phyloP scores from a whole-genome alignment of 2,113 vertebrate genomes.

The Procavia capensis region DNA sequence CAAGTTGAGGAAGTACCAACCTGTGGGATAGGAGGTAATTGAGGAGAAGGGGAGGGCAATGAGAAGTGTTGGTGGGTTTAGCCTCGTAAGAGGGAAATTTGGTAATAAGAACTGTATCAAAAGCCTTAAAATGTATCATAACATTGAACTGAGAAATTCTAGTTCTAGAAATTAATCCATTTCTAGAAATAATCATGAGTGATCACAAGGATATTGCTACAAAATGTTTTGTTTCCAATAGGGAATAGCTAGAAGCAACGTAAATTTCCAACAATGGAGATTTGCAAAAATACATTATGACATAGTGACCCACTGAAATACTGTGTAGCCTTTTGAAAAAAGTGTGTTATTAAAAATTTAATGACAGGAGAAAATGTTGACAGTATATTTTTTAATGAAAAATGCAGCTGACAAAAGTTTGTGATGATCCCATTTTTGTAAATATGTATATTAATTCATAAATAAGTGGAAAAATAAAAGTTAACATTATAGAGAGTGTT shows the following conservation, averaged over 20 bases:
- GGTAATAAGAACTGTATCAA: slow-evolving; percentile 69
- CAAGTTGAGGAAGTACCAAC: too few relatives aligned
- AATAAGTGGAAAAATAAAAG: slow-evolving; percentile 46
- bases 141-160: slow-evolving; percentile 59
- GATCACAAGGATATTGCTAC: slow-evolving; percentile 3
- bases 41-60: background rate
- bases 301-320: background rate
- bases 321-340: background rate
- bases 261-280: background rate
- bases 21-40: background rate
- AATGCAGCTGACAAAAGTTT: background rate
- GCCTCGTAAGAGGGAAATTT: slow-evolving; percentile 51
- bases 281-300: background rate
- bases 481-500: slow-evolving; percentile 22
- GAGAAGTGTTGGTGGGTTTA: slow-evolving; percentile 17
- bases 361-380: slow-evolving; percentile 33
- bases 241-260: slow-evolving; percentile 24
- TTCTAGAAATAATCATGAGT: slow-evolving; percentile 62
- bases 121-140: slow-evolving; percentile 60
- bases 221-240: slow-evolving; percentile 39
- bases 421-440: background rate
- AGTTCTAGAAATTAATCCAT: slow-evolving; percentile 68
- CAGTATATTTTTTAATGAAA: background rate
- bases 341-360: background rate
- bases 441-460: slow-evolving; percentile 31